Conservation (phyloP, 2,888 invertebrate species). For the Tetropium fuscum region DNA sequence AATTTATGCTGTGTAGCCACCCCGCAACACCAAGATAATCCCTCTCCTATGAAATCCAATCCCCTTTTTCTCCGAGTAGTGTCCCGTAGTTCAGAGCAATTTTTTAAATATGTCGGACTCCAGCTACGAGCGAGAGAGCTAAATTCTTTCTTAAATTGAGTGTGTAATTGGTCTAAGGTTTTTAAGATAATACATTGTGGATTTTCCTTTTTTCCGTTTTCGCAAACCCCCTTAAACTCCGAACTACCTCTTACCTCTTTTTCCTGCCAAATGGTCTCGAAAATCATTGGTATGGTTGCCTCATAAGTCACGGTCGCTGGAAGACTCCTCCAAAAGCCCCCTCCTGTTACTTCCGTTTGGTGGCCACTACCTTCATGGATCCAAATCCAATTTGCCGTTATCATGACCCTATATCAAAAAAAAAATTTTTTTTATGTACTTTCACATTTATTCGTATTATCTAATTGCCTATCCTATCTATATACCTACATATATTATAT, state of each 20-base stretch:
- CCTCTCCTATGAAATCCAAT: constrained; percentile 34
- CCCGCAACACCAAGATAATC: constrained; percentile 37
- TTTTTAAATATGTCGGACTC: constrained; percentile 7
- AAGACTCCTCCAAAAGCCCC: constrained; percentile 36
- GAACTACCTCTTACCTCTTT: constrained; percentile 1
- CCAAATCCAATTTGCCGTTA: neutral
- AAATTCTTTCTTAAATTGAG: neutral
- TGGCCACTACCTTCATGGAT: neutral
- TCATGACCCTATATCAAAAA: neutral
- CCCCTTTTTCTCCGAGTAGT: constrained; percentile 13
- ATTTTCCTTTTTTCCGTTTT: neutral
- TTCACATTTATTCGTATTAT: neutral
- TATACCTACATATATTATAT: neutral
- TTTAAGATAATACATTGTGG: neutral
- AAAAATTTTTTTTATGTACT: neutral
- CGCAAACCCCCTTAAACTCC: neutral
- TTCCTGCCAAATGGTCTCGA: constrained; percentile 25
- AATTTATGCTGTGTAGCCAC: constrained; percentile 36
- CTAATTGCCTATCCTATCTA: neutral
- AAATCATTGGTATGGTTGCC: constrained; percentile 32
- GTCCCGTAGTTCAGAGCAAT: neutral
- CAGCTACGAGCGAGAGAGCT: neutral
- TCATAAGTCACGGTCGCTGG: constrained; percentile 33
- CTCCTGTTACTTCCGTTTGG: constrained; percentile 23
- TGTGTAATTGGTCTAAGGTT: neutral